These are phyloP conservation scores for Sycon ciliatum DNA, from an alignment of 37 sponge, comb jelly and placozoan species.

Conservation along the genomic window DNA sequence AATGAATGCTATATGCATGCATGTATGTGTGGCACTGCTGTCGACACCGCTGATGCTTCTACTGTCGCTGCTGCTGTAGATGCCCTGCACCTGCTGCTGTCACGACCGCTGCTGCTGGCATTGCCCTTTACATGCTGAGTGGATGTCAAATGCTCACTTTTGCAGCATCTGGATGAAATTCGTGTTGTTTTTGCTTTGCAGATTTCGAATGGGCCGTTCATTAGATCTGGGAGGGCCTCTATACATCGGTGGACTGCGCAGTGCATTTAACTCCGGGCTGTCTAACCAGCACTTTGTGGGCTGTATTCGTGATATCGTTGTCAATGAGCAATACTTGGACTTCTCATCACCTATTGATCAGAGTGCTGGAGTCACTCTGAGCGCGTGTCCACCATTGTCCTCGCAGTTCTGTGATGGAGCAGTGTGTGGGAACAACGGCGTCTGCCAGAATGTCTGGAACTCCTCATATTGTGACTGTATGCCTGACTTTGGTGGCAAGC, in stretches of 20 bases:
- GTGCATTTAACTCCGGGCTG: no score
- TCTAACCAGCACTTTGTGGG: slow-evolving; percentile 14
- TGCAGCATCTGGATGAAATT: no score
- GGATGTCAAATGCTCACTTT: no score
- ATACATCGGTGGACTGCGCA: slow-evolving; percentile 36
- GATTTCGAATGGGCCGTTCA: slow-evolving; percentile 14
- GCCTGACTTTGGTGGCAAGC: neutral
- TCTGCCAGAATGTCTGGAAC: slow-evolving; percentile 40
- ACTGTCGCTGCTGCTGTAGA: no score
- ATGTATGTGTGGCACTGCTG: no score
- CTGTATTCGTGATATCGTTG: slow-evolving; percentile 24
- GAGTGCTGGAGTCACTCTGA: neutral
- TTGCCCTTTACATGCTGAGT: no score
- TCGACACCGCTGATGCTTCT: no score
- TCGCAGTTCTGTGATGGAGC: neutral
- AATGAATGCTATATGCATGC: no score
- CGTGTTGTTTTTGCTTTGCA: no score
- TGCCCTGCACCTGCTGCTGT: no score
- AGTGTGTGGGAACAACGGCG: slow-evolving; percentile 13
- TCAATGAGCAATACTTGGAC: slow-evolving; percentile 34
- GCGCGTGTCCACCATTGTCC: slow-evolving; percentile 34
- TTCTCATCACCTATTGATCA: slow-evolving; percentile 21
- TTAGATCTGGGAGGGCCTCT: slow-evolving; percentile 24
- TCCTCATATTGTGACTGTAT: slow-evolving; percentile 15
- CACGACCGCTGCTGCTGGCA: no score